Evolutionary conservation across 2,888 invertebrate species (phyloP), one percentile per base, ranked within the genome.

Genomic region (Tiliacea aurago): DNA sequence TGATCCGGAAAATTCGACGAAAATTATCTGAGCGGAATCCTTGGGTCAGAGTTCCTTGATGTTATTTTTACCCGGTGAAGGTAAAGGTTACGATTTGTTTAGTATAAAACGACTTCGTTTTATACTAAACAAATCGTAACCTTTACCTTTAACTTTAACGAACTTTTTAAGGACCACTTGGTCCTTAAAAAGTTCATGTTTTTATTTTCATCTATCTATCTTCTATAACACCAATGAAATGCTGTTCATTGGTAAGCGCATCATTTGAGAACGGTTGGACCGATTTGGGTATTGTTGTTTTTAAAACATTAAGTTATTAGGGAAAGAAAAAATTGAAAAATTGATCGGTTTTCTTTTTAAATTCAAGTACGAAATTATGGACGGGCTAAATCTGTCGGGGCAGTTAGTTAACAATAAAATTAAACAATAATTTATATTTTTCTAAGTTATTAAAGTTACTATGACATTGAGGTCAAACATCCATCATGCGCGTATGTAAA

Each of bases 1-100:
- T 78, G 73, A 81, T 76, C 78, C 74, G 76, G 76, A 80, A 86
- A 85, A 88, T 83, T 81, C 65, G 61, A 71, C 66, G 78, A 79
- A 86, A 86, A 84, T 76, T 68, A 58, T 45, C 62, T 71, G 78
- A 75, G 75, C 73, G 67, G 56, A 78, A 78, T 85, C 76, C 70
- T 71, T 76, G 59, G 76, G 64, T 53, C 51, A 64, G 37, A 65
- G 49, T 59, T 59, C 41, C n/a, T 62, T 70, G 45, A 76, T 81
- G 56, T 68, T 78, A 68, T 70, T 70, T 76, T 67, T 64, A 55
- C 11, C n/a, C 5, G 23, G 13, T 53, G 18, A 53, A 45, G 20
- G 20, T 47, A 47, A 66, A 47, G 23, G 33, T 51, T 47, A 53
- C 45, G 51, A 41, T 51, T 68, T 67, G 28, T 53, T 65, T 62